These are phyloP conservation scores for Sipha flava DNA, from an alignment of 1,140 invertebrate species.

Conservation along the genomic window DNA sequence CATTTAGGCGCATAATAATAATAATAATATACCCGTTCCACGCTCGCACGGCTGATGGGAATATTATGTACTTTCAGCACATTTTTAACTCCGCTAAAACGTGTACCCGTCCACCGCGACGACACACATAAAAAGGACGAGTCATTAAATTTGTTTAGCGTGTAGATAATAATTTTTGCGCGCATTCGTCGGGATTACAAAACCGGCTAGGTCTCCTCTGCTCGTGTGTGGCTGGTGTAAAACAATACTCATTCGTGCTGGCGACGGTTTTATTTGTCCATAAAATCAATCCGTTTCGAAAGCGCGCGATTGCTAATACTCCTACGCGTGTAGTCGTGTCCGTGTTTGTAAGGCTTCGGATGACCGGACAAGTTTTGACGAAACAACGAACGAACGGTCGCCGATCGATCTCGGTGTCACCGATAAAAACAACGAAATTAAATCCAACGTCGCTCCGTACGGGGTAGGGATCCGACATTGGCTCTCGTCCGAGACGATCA, in stretches of 20 bases:
- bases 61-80: neutral
- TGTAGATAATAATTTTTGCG: neutral
- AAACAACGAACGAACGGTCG: too few species aligned
- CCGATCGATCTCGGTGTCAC: too few species aligned
- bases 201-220: neutral
- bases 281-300: constrained; percentile 8
- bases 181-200: neutral
- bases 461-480: too few species aligned
- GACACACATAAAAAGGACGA: neutral
- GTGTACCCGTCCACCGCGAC: neutral
- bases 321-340: neutral
- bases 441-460: too few species aligned
- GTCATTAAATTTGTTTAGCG: constrained; percentile 2
- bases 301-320: neutral
- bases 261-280: neutral
- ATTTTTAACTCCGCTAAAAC: neutral
- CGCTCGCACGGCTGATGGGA: neutral
- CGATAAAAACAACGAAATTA: too few species aligned
- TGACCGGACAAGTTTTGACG: neutral
- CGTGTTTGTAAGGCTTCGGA: neutral
- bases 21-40: too few species aligned
- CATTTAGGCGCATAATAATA: neutral
- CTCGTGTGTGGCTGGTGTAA: neutral
- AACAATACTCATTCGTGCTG: neutral
- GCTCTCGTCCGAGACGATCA: too few species aligned